These are phyloP conservation scores for Oryzias celebensis DNA, from an alignment of 2,113 vertebrate species.

Conservation along the genomic window DNA sequence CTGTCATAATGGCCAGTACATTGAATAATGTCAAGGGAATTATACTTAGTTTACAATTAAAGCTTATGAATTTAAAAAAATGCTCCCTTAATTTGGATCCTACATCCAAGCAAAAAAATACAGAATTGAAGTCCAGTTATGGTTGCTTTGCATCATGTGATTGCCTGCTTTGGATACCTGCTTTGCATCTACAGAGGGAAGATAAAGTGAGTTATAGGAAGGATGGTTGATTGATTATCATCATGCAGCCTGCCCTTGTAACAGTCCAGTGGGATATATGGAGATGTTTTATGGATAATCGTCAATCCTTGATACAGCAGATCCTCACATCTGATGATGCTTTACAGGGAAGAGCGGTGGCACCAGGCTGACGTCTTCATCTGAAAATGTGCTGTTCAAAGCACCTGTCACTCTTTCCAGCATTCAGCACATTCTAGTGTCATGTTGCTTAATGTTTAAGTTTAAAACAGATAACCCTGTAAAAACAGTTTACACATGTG, in stretches of 20 bases:
- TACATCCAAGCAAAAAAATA: background rate
- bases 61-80: too few species aligned
- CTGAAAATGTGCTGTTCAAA: background rate
- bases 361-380: background rate
- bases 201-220: constrained; percentile 40
- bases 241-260: constrained; percentile 7
- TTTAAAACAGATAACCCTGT: too few species aligned
- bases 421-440: too few species aligned
- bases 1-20: too few species aligned
- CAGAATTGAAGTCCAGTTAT: background rate
- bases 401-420: background rate
- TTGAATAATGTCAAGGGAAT: too few species aligned
- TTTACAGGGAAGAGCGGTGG: constrained; percentile 9
- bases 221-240: constrained; percentile 38
- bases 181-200: constrained; percentile 13
- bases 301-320: constrained; percentile 49
- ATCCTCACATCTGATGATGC: constrained; percentile 42
- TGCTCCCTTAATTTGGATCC: too few species aligned
- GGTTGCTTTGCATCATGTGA: constrained; percentile 21
- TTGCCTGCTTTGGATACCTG: constrained; percentile 1
- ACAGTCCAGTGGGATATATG: constrained; percentile 26
- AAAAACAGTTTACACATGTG: too few species aligned
- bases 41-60: too few species aligned
- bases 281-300: constrained; percentile 47
- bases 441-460: too few species aligned